Evolutionary conservation across 2,888 invertebrate genomes (phyloP).

Genomic region (Loripinus fragilis): DNA sequence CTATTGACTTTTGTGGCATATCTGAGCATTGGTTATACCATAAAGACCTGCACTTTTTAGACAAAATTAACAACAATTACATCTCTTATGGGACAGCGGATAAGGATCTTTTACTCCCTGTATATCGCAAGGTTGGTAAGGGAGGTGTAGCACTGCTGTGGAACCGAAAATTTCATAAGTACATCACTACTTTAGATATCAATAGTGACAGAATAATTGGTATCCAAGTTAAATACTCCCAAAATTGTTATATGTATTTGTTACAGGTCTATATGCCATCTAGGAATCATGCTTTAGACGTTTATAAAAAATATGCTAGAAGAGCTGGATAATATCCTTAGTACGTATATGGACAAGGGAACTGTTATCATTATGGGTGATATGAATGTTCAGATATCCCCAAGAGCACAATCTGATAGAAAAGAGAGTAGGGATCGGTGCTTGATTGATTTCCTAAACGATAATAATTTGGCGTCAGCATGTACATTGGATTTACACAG

Average conservation of each 20-base stretch:
- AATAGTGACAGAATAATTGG: constrained; percentile 14
- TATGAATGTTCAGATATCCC: neutral
- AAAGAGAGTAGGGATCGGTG: too few relatives aligned
- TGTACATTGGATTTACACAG: neutral
- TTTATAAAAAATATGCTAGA: neutral
- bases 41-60: constrained; percentile 12
- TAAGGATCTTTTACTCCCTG: neutral
- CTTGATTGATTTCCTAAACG: neutral
- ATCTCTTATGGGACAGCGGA: neutral
- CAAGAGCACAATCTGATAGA: neutral
- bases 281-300: constrained; percentile 1
- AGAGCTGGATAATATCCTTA: neutral
- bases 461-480: neutral
- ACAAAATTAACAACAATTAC: neutral
- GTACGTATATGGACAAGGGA: neutral
- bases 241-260: neutral
- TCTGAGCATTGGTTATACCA: constrained; percentile 3
- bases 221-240: neutral
- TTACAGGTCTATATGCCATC: constrained; percentile 22
- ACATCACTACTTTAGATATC: neutral
- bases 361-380: neutral
- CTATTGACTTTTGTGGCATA: neutral
- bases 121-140: neutral
- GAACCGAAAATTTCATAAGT: neutral
- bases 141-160: constrained; percentile 9